phyloP scores from a whole-genome alignment of 1,140 invertebrate species.

The Lepidurus apus region DNA sequence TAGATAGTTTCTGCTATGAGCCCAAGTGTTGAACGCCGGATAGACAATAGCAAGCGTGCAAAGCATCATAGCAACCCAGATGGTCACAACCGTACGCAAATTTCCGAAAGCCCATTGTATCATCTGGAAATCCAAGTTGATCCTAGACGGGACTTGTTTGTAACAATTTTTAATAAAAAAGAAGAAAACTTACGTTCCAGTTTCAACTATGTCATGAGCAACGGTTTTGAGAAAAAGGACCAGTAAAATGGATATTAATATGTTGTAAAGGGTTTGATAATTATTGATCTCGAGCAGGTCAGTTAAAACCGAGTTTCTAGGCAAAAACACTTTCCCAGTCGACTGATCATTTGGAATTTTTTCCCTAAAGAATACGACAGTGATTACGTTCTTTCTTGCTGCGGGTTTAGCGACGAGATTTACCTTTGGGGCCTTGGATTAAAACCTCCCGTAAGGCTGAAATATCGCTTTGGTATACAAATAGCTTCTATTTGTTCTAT shows the following conservation, averaged over 20 bases:
- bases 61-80: conserved; percentile 54
- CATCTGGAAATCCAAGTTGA: conserved; percentile 52
- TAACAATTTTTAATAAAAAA: conserved; percentile 36
- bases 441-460: conserved; percentile 25
- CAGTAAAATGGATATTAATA: conserved; percentile 72
- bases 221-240: conserved; percentile 66
- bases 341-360: conserved; percentile 42
- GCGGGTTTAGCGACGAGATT: too few species aligned
- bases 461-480: conserved; percentile 3
- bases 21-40: conserved; percentile 49
- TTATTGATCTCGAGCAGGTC: conserved; percentile 71
- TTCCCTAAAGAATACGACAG: conserved; percentile 36
- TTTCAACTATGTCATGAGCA: conserved; percentile 63
- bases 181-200: conserved; percentile 57
- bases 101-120: conserved; percentile 53
- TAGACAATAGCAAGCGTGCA: conserved; percentile 50
- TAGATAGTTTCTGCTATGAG: conserved; percentile 32
- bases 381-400: too few species aligned
- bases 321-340: conserved; percentile 60
- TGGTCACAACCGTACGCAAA: conserved; percentile 49
- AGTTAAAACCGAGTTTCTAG: conserved; percentile 66
- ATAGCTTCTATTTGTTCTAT: conserved; percentile 40
- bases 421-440: conserved; percentile 36
- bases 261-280: conserved; percentile 73
- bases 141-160: conserved; percentile 41